Evolutionary conservation across 2,113 vertebrate genomes (phyloP), one percentile per base, ranked within the genome.

Genomic region (Brevimyrus niger): DNA sequence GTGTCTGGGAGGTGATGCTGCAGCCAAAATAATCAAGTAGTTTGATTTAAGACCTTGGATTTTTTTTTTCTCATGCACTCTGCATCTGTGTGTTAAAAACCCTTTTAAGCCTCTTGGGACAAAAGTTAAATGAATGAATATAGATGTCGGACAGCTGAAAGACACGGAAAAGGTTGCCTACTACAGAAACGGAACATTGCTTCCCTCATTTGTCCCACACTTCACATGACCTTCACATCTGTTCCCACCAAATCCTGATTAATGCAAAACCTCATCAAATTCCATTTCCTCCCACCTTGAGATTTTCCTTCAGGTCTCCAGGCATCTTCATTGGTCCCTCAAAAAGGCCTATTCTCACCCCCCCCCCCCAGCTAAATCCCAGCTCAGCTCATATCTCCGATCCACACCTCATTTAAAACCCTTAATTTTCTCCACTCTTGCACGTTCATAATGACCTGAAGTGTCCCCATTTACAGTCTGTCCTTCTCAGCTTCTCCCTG

Each of bases 371-470:
- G 27, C 73, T 80, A 42, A 80, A 38, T 80, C 35, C 35, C 73
- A 80, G 17, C 73, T 80, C 73, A 69, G 61, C 61, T 80, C 73
- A 42, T 42, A 80, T 80, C 73, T 19, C 9, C 0, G 1, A 19
- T 80, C 42, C 73, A 80, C 35, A 35, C 35, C 73, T 80, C 73
- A 80, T 80, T 80, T 80, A 80, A 80, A 80, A 80, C 73, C 73
- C 73, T 80, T 35, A 80, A 80, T 38, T 80, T 35, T 38, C 73
- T 80, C 17, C 13, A 80, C 73, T 38, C 73, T 19, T 42, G 31
- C 35, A 80, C 15, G 15, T 47, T 38, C 44, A n/a, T 46, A 47
- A 84, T 47, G 82, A 84, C 82, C 44, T n/a, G 21, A 84, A 47
- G 21, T 84, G 82, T 84, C 80, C 80, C 15, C 38, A 47, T 46